Conservation (phyloP, 1,140 invertebrate species). For the Ceratitis capitata region DNA sequence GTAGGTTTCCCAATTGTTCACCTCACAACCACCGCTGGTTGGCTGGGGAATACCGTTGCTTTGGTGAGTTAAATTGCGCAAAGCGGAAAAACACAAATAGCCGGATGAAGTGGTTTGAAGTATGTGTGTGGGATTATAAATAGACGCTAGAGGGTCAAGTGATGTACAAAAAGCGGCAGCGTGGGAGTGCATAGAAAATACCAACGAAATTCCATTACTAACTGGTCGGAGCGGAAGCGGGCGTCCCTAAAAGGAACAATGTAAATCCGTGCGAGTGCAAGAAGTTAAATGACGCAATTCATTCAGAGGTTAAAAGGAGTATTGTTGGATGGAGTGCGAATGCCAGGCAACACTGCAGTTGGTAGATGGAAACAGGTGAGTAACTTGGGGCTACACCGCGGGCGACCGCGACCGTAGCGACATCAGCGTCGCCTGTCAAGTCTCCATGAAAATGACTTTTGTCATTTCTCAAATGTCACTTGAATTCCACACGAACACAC, state of each 20-base stretch:
- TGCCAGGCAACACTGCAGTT: background rate
- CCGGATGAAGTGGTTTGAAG: constrained; percentile 7
- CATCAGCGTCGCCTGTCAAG: constrained; percentile 15
- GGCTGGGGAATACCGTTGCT: no score
- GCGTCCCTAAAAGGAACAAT: background rate
- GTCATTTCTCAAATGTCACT: constrained; percentile 41
- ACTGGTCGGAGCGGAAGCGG: background rate
- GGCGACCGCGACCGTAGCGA: background rate
- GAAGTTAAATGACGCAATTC: constrained; percentile 23
- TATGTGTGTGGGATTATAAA: background rate
- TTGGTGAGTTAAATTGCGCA: constrained; percentile 25
- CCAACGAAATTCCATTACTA: constrained; percentile 1
- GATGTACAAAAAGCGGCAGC: background rate
- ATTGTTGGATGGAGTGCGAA: background rate
- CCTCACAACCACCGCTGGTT: no score
- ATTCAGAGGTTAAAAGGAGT: background rate
- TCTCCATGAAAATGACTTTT: constrained; percentile 40
- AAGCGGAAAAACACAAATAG: constrained; percentile 29
- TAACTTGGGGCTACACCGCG: background rate
- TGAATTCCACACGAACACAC: background rate
- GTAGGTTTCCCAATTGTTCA: no score
- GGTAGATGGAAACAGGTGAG: background rate
- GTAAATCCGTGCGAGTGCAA: constrained; percentile 2
- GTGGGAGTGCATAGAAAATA: background rate
- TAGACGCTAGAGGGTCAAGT: background rate